Base-by-base conservation (phyloP, 2,888 invertebrate species). In the Panzeria rudis region DNA sequence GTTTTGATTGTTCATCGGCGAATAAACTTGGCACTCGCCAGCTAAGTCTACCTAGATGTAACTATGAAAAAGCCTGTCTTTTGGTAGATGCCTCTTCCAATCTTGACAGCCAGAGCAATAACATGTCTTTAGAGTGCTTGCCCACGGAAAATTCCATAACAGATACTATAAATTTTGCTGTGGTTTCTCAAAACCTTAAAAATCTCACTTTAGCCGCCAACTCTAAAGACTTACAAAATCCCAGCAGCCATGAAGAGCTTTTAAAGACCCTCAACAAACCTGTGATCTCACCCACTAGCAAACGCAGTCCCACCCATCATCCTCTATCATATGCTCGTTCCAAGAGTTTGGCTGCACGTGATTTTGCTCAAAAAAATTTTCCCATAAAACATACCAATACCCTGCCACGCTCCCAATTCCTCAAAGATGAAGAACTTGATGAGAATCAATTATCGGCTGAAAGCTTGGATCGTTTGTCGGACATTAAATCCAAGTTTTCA, bases 291-390 rank as follows among this genome's bases (percentile, higher is more conserved):
- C 44, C 76, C 15, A 89, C 87, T 62, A 86, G 88, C 4, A 90
- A 90, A 52, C 89, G 88, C 88, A 86, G 87, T 89, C 66, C 90
- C 75, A 86, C 87, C 35, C 90, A 90, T 64, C 91, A 90, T 69
- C 89, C 90, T 0, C 77, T 91, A 64, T 91, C 92, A 0, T 92
- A 92, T 86, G 91, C 92, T 7, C 90, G 92, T 4, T 90, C 89
- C 13, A 92, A 92, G 84, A 89, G 89, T 17, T 86, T 91, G 75
- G 89, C 89, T 11, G 88, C 88, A 44, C 87, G 87, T 59, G 85
- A 85, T 75, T 85, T 78, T 66, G 78, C 85, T 23, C 85, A 85
- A 47, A 82, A 82, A 41, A 82, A 85, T 71, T 29, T 85, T 7
- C 59, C 7, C 9, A 41, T 82, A 7, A 82, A 82, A 64, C 82